Evolutionary conservation across 2,797 vertebrate species (phyloP).

Genomic region (Agapornis canus): DNA sequence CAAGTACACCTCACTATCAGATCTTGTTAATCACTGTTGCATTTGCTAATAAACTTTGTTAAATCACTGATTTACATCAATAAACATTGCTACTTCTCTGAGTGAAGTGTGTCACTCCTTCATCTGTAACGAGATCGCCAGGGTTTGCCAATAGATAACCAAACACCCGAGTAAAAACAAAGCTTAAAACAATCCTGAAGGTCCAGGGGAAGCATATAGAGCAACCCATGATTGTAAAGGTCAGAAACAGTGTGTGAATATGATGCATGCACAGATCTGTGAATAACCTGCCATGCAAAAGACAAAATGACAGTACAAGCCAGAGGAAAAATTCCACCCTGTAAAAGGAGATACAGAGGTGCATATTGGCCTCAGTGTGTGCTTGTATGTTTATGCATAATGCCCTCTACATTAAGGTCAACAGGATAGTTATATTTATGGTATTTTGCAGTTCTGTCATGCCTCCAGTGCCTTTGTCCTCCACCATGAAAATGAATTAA

Average conservation of each 20-base stretch:
- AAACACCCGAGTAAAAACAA: neutral
- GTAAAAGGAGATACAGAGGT: neutral
- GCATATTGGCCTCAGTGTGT: accelerated
- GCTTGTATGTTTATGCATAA: neutral
- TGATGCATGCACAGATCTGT: neutral
- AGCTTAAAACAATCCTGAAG: neutral
- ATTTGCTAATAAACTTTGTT: neutral
- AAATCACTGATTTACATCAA: neutral
- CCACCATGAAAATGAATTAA: neutral
- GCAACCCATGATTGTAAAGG: neutral
- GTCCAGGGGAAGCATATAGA: neutral
- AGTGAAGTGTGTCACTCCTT: neutral
- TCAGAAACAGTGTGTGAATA: neutral
- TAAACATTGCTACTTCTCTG: neutral
- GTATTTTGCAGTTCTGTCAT: neutral
- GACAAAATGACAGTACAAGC: neutral
- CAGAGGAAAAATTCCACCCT: neutral
- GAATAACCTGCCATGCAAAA: neutral
- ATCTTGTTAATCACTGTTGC: neutral
- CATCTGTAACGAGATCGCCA: neutral
- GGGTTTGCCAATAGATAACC: neutral
- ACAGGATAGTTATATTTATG: accelerated
- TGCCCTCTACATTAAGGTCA: neutral
- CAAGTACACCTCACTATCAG: neutral
- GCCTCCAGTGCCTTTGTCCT: neutral